Evolutionary conservation across 2,113 vertebrate genomes (phyloP), one percentile per base, ranked within the genome.

Genomic region (Pangasianodon gigas): DNA sequence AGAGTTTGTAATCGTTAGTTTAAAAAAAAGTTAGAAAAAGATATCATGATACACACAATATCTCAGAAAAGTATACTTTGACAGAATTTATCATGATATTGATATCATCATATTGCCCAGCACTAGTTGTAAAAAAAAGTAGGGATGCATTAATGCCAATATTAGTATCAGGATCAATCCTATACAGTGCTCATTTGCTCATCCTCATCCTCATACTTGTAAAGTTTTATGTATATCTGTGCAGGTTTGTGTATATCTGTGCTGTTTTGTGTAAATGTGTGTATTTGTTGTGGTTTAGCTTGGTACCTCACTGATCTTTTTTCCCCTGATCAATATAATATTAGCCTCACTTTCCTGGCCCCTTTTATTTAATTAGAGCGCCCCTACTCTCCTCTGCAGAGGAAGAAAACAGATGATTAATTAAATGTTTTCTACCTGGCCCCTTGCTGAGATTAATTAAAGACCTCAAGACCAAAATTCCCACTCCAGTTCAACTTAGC

Each of bases 381-480:
- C 75, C 86, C 75, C 85, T 65, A 56, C 77, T 54, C 81, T 88
- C 32, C 91, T 80, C 86, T 80, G 46, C 65, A 86, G 82, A 85
- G 80, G 85, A 54, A 81, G 44, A 29, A 80, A 80, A 65, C 87
- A 52, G 21, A 58, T 91, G 83, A 90, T 91, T 90, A 88, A 91
- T 91, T 88, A 84, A 91, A 90, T 75, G 74, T 86, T 86, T 82
- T 82, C 65, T 77, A 86, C 79, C 86, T 86, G 86, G 60, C 69
- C 89, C 80, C 86, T n/a, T 60, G 56, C 74, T 90, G 80, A 90
- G 86, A 90, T 88, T 91, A 91, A 91, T 91, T 85, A 88, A 88
- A 81, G 83, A 84, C 74, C 77, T 65, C 86, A 88, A 91, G 89
- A 83, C 83, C 24, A 60, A 88, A 62, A 83, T 81, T 88, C 77